Percentiles rank a stretch among this genome's conserved stretches.
phyloP scores from a whole-genome alignment of 2,113 vertebrate species.

The Saguinus imperator region DNA sequence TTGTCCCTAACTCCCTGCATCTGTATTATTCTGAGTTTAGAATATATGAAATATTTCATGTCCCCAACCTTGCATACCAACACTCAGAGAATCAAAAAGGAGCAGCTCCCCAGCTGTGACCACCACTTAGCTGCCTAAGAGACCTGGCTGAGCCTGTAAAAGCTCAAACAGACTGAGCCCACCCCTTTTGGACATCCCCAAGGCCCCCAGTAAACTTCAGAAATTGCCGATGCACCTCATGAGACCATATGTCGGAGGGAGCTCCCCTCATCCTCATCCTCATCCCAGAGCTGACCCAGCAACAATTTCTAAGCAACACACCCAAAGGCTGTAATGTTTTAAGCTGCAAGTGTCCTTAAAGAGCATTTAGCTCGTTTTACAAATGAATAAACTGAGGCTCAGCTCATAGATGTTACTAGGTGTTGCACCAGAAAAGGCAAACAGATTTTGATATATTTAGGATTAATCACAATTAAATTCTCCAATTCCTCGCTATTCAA shows the following conservation, averaged over 20 bases:
- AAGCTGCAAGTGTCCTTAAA: not conserved
- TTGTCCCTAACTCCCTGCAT: not conserved
- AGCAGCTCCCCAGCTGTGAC: not conserved
- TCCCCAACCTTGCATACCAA: not conserved
- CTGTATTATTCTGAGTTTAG: not conserved
- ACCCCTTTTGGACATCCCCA: accelerated
- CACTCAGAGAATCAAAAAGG: not conserved
- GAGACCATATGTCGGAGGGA: accelerated
- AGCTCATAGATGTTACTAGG: not conserved
- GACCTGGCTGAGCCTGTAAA: not conserved
- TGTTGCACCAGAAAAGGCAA: not conserved
- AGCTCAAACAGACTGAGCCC: not conserved
- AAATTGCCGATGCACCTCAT: not conserved
- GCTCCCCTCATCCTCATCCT: too few species aligned
- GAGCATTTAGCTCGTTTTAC: not conserved
- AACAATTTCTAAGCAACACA: not conserved
- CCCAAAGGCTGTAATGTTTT: not conserved
- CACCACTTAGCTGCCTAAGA: not conserved
- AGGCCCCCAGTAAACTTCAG: not conserved
- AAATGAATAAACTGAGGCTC: not conserved
- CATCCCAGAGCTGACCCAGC: not conserved
- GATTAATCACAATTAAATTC: not conserved
- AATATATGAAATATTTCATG: not conserved
- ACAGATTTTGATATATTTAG: not conserved
- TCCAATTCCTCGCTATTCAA: not conserved